Percentiles rank a stretch among this genome's conserved stretches.
Evolutionary conservation across 1,140 invertebrate species (phyloP).

Genomic region (Psilanteris sp.): DNA sequence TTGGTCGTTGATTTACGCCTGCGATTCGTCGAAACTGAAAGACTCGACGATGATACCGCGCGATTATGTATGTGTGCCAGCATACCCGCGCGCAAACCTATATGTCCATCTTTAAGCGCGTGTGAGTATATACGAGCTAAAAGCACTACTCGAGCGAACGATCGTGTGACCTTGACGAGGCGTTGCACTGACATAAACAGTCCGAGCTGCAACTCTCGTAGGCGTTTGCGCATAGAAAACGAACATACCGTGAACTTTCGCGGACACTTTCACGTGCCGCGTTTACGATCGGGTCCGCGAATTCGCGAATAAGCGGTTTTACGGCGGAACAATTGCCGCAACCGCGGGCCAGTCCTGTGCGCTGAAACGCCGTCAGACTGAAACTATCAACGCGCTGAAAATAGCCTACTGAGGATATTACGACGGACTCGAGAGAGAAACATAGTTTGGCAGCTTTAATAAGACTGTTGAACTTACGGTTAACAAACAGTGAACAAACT

Average conservation of each 20-base stretch:
- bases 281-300: slow-evolving; percentile 2
- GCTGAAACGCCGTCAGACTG: too few relatives aligned
- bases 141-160: slow-evolving; percentile 67
- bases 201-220: slow-evolving; percentile 31
- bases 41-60: slow-evolving; percentile 25
- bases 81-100: slow-evolving; percentile 21
- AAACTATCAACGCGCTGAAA: slow-evolving; percentile 30
- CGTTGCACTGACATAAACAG: slow-evolving; percentile 73
- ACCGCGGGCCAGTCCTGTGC: slow-evolving; percentile 1
- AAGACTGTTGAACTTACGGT: slow-evolving; percentile 44
- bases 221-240: slow-evolving; percentile 47
- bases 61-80: slow-evolving; percentile 29
- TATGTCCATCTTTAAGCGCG: slow-evolving; percentile 34
- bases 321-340: background rate
- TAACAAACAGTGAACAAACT: slow-evolving; percentile 31
- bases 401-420: slow-evolving; percentile 40
- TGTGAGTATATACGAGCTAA: slow-evolving; percentile 61
- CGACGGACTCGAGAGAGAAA: slow-evolving; percentile 24
- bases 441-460: slow-evolving; percentile 28
- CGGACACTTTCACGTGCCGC: slow-evolving; percentile 21
- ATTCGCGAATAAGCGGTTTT: slow-evolving; percentile 15
- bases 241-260: slow-evolving; percentile 26
- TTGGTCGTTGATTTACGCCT: slow-evolving; percentile 49
- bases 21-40: slow-evolving; percentile 40
- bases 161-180: slow-evolving; percentile 71